Evolutionary conservation across 2,797 vertebrate genomes (phyloP), one percentile per base, ranked within the genome.

Genomic region (Onychomys torridus): DNA sequence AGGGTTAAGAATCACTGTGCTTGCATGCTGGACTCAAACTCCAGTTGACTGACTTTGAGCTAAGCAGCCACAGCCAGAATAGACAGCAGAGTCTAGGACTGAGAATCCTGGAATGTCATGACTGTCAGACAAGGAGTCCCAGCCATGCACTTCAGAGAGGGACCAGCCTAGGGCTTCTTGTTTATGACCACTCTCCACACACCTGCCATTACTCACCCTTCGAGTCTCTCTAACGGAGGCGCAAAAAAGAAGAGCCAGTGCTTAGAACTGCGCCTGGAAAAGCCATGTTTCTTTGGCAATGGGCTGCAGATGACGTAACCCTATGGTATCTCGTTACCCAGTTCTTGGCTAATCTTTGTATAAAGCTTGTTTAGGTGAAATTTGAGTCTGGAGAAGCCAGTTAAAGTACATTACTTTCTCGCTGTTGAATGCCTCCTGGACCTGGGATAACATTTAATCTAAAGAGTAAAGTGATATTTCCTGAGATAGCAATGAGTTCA

Each of bases 381-480:
- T 85, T 85, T 59, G 96, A 98, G 88, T 91, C 89, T 92, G 67
- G 95, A 90, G 95, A 98, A 97, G 95, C 96, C 92, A 95, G 90
- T 69, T 86, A 69, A 95, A 97, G 96, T 95, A 93, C 97, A 97
- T 98, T 97, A 94, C 92, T 97, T 96, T 97, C 92, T 97, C 75
- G 19, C 61, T 95, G 52, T 94, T 97, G 95, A 97, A 95, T 95
- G 95, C 88, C 91, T 97, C 63, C 90, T 96, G 90, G 94, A 90
- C 78, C 85, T 81, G 63, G 92, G 46, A 91, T 97, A 97, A 92
- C 96, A 93, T 97, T 97, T 98, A 97, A 97, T 98, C 95, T 86
- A 95, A 97, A 94, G 92, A 93, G 97, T 98, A 98, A 98, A 94
- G 91, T 96, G 96, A 96, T 98, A 97, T 97, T 98, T 98, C 97